Conservation (phyloP, 1,140 invertebrate species). For the Frieseomelitta varia region DNA sequence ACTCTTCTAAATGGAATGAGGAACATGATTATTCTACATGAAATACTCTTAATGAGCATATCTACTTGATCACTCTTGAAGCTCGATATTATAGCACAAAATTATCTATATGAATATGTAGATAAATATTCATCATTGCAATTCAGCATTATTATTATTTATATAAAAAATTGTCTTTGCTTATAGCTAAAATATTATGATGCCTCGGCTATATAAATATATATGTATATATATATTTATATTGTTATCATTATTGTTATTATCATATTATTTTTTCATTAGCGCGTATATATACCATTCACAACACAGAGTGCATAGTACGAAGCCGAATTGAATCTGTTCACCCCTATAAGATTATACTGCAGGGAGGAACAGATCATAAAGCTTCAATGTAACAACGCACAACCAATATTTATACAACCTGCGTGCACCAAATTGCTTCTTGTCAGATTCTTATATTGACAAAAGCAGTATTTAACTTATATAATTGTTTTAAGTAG, state of each 20-base stretch:
- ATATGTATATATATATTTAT: conserved; percentile 67
- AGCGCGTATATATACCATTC: conserved; percentile 77
- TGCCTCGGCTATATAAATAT: conserved; percentile 79
- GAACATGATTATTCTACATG: conserved; percentile 61
- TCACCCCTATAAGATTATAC: conserved; percentile 61
- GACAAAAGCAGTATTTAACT: conserved; percentile 54
- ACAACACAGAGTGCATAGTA: conserved; percentile 83
- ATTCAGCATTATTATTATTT: conserved; percentile 76
- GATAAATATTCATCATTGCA: conserved; percentile 76
- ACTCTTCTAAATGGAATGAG: conserved; percentile 57
- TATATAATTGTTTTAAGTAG: conserved; percentile 42
- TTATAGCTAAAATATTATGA: conserved; percentile 81
- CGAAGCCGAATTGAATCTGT: conserved; percentile 77
- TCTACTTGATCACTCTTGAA: conserved; percentile 55
- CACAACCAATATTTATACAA: conserved; percentile 82
- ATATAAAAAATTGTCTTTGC: conserved; percentile 82
- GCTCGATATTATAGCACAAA: conserved; percentile 54
- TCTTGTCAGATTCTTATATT: conserved; percentile 57
- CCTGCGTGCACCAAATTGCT: conserved; percentile 77
- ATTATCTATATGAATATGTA: conserved; percentile 70
- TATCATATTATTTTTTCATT: conserved; percentile 66
- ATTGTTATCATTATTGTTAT: conserved; percentile 70
- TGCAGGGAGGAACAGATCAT: conserved; percentile 65
- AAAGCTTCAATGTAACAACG: conserved; percentile 77
- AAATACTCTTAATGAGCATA: conserved; percentile 53